Evolutionary conservation across 2,797 vertebrate genomes (phyloP).

Genomic region (Rhodeus uyekii): DNA sequence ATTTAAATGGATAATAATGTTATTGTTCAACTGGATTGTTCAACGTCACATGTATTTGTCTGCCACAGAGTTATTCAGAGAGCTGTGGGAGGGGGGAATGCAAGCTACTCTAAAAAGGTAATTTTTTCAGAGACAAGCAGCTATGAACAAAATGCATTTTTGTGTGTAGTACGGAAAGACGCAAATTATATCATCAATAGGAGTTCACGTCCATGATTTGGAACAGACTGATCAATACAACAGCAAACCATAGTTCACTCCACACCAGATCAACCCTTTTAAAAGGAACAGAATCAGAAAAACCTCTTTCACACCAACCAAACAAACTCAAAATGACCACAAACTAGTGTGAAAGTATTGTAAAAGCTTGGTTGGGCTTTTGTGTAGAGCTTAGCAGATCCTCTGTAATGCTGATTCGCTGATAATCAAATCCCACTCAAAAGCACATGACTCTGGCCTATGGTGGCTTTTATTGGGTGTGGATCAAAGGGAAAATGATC

Average conservation of each 20-base stretch:
- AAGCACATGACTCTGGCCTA: constrained; percentile 17
- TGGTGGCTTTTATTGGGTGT: constrained; percentile 35
- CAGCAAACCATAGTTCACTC: not conserved
- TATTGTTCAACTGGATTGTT: not conserved
- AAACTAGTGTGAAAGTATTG: not conserved
- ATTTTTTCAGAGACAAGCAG: not conserved
- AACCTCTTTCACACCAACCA: not conserved
- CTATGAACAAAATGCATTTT: not conserved
- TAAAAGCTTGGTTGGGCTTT: not conserved
- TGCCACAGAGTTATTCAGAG: not conserved
- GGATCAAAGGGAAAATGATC: not conserved
- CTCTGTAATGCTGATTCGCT: constrained; percentile 3
- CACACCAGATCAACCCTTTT: not conserved
- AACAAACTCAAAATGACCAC: not conserved
- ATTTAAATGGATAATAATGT: not conserved
- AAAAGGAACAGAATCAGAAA: not conserved
- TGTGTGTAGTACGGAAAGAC: not conserved
- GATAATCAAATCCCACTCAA: constrained; percentile 35
- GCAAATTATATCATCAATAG: not conserved
- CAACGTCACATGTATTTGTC: not conserved
- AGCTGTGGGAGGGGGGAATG: not conserved
- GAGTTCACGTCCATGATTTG: not conserved
- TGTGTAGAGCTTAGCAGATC: constrained; percentile 25
- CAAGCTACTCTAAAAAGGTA: not conserved
- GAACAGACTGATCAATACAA: not conserved